Evolutionary conservation across 2,797 vertebrate species (phyloP), one percentile per base, ranked within the genome.

Genomic region (Danio tinwini): DNA sequence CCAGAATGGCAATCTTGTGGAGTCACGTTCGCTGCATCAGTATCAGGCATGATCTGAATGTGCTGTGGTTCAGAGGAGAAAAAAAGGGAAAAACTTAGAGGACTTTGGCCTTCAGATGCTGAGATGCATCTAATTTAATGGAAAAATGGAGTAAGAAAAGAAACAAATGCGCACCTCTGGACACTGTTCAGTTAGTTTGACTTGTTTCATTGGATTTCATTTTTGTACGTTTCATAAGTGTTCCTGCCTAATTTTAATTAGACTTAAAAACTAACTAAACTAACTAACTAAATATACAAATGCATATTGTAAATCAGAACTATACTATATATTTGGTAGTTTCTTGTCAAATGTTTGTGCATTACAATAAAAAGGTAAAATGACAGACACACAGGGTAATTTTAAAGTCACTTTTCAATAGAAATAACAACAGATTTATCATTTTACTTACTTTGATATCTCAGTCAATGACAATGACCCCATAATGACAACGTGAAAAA

Each of bases 91-190:
- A 87, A 68, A 56, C 58, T 17, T 7, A 39, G 39, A 40, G 13
- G 52, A 70, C 37, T 70, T 70, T 70, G 50, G 50, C 39, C 14
- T 8, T 21, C 7, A n/a, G 14, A 56, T 67, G 19, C 62, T 17
- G 5, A 19, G 9, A 47, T 14, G 55, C 6, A 45, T 29, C 45
- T 62, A 40, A 56, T 74, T 37, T 58, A 80, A n/a, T n/a, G 80
- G 74, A 21, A 53, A 47, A 84, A 16, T 55, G 3, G 83, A 29
- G 29, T 29, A 29, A 29, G 29, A 29, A 29, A 29, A 86, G 88
- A 88, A 87, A 85, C 81, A 79, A 79, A 86, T 82, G 44, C 78
- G 63, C 74, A 79, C 74, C 82, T 88, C 80, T 86, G 84, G 84
- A 90, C 83, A 85, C 80, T 72, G 80, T 88, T 83, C 81, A 84